These are phyloP conservation scores for Cancer borealis DNA, from an alignment of 2,888 invertebrate genomes.

Conservation along the genomic window DNA sequence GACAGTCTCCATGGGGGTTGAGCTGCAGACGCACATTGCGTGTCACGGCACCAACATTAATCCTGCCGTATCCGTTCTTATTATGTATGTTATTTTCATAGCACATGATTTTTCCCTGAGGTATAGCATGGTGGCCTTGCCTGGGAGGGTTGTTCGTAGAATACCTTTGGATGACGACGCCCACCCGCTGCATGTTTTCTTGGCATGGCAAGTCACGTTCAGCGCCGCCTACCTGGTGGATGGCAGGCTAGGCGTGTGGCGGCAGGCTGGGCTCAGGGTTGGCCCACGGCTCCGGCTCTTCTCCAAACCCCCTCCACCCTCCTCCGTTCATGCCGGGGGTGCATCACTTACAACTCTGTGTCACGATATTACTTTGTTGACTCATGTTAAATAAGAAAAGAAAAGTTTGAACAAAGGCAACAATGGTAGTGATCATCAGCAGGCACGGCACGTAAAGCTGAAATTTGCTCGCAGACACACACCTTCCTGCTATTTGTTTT, in stretches of 20 bases:
- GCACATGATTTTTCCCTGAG: conserved; percentile 8
- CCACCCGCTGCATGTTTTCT: not conserved
- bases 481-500: not conserved
- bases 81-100: conserved; percentile 26
- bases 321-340: not conserved
- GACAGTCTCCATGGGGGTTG: not conserved
- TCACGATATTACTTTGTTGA: conserved; percentile 18
- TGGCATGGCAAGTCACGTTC: not conserved
- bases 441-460: not conserved
- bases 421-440: not conserved
- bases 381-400: not conserved
- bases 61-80: conserved; percentile 21
- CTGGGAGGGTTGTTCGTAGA: conserved; percentile 20
- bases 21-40: not conserved
- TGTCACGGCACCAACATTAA: conserved; percentile 22
- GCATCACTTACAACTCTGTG: not conserved
- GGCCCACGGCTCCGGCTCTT: not conserved
- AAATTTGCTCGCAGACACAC: not conserved
- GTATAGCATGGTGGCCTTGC: conserved; percentile 10
- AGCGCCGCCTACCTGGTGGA: not conserved
- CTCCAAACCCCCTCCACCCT: not conserved
- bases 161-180: not conserved
- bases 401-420: conserved; percentile 1
- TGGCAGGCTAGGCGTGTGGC: not conserved
- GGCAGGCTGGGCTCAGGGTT: not conserved